Percentiles rank a stretch among this genome's conserved stretches.
Evolutionary conservation across 1,140 invertebrate genomes (phyloP).

Genomic region (Centruroides vittatus): DNA sequence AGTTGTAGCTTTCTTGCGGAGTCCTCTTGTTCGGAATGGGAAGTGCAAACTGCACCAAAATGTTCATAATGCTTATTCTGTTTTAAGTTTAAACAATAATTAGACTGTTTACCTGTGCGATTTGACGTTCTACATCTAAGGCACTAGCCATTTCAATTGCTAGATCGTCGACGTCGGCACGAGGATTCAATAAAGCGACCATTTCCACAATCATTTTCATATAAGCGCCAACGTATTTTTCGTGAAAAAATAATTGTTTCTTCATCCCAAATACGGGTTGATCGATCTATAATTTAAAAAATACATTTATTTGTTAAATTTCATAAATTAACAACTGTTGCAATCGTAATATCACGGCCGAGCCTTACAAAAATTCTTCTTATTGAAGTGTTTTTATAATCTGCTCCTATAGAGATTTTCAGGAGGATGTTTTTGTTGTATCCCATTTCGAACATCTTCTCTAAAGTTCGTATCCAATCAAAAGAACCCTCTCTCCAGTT

Average conservation of each 20-base stretch:
- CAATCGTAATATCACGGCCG: no score
- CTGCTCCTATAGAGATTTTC: background rate
- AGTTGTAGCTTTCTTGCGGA: conserved; percentile 1
- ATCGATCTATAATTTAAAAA: background rate
- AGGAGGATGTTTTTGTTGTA: background rate
- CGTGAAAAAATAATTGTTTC: background rate
- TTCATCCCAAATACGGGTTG: background rate
- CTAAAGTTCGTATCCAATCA: background rate
- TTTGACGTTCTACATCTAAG: background rate
- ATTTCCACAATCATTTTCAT: background rate
- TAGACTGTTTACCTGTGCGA: background rate
- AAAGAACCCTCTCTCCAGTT: background rate
- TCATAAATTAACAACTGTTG: no score
- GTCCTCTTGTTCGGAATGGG: background rate
- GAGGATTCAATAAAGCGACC: background rate
- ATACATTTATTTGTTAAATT: no score
- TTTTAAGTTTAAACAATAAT: background rate
- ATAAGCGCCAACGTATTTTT: background rate
- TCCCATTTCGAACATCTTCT: background rate
- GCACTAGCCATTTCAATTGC: background rate
- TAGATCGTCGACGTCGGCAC: background rate
- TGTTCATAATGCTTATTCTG: no score
- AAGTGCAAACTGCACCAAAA: background rate
- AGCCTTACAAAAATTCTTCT: conserved; percentile 1
- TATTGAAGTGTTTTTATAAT: conserved; percentile 2